Evolutionary conservation across 2,888 invertebrate genomes (phyloP), one percentile per base, ranked within the genome.

Genomic region (Phaedon cochleariae): DNA sequence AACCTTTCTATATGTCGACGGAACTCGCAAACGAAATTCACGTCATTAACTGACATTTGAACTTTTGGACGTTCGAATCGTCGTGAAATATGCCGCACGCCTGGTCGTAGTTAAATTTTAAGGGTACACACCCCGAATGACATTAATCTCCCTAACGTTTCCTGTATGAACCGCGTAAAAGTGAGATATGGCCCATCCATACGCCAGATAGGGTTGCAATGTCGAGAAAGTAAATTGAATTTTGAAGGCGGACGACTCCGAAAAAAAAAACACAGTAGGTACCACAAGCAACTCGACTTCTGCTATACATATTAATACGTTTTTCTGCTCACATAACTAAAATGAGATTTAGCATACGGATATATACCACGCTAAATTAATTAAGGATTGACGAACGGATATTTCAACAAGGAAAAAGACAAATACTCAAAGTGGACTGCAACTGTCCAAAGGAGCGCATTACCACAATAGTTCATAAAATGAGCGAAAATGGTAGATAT

Each of bases 141-240:
- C 76, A 77, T 78, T 77, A 78, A 77, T 78, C 77, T 78, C 70
- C 62, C 73, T 70, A 74, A 74, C 76, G 71, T 77, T 77, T 78
- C 77, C 77, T 75, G 75, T 72, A 76, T 73, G 73, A 74, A 76
- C 75, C 77, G n/a, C n/a, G 77, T 78, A 77, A 68, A 68, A 73
- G 72, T 73, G 73, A 73, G 72, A 73, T 73, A 73, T 70, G 62
- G 66, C 71, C 55, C 68, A 63, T 68, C 62, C 65, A 64, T 65
- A 51, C 58, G 41, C 31, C 53, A 34, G 64, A 64, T 64, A 64
- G 60, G 53, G 26, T 37, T 51, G 48, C 63, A 58, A 67, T 60
- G 61, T 61, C 34, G 54, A 48, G 54, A 63, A 53, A 58, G 67
- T 59, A 62, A 66, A 66, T 66, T 66, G 66, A 66, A 59, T 66